A percentile compares a stretch with the other conserved stretches of the same genome.
Evolutionary conservation across 2,113 vertebrate genomes (phyloP).

Genomic region (Cathartes aura): DNA sequence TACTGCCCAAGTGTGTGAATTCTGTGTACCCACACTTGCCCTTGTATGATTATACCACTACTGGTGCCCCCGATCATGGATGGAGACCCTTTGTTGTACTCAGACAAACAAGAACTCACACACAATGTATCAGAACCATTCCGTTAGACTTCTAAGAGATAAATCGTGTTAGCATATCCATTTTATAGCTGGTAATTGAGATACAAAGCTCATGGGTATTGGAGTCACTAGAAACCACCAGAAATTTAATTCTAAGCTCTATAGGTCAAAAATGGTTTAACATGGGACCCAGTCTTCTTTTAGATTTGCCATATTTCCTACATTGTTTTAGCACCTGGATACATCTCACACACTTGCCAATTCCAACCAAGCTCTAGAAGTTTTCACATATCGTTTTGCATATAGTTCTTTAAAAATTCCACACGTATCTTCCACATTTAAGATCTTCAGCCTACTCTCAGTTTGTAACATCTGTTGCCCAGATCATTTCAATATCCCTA

Average conservation of each 20-base stretch:
- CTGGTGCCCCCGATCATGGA: accelerated
- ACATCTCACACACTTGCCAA: too few species aligned
- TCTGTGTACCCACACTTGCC: background rate
- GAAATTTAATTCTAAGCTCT: background rate
- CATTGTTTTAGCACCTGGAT: background rate
- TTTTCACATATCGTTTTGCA: background rate
- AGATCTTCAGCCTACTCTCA: background rate
- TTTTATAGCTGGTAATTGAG: background rate
- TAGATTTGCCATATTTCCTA: background rate
- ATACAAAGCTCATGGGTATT: background rate
- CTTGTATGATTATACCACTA: background rate
- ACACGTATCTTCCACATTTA: background rate
- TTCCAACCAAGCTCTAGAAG: background rate
- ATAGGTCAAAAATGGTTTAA: background rate
- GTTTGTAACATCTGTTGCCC: background rate
- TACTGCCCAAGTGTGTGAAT: background rate
- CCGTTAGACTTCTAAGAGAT: background rate
- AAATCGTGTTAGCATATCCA: background rate
- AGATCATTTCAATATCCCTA: background rate
- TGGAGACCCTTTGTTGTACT: background rate
- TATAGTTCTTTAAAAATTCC: background rate
- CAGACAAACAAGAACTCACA: background rate
- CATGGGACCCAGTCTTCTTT: background rate
- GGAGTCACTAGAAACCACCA: background rate
- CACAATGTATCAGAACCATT: background rate